Conservation (phyloP, 2,888 invertebrate species). For the Lycaena phlaeas region DNA sequence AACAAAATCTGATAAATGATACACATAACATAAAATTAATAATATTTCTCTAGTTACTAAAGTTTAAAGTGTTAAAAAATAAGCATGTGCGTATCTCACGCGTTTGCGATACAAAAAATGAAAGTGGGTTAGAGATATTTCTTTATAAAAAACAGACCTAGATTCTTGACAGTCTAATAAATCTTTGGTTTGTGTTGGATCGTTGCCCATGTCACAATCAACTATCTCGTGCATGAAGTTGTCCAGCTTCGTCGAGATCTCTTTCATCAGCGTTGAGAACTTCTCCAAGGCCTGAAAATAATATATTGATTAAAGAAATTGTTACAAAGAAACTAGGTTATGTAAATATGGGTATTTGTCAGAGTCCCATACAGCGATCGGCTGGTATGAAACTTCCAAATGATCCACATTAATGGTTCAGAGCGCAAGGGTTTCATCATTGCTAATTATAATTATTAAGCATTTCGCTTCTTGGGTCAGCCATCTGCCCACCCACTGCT, state of each 20-base stretch:
- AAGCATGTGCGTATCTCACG: too few species aligned
- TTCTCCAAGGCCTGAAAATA: conserved; percentile 92
- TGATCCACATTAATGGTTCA: conserved; percentile 38
- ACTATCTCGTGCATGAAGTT: conserved; percentile 90
- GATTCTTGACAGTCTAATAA: conserved; percentile 87
- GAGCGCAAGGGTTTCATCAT: conserved; percentile 58
- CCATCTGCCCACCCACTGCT: too few species aligned
- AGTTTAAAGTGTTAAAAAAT: too few species aligned
- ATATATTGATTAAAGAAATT: too few species aligned
- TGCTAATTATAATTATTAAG: conserved; percentile 19
- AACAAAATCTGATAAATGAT: too few species aligned
- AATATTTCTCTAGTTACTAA: too few species aligned
- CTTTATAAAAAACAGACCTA: conserved; percentile 48
- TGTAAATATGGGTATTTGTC: too few species aligned
- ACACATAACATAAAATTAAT: too few species aligned
- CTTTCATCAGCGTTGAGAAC: conserved; percentile 92
- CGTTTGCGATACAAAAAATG: too few species aligned
- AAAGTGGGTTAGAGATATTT: conserved; percentile 9
- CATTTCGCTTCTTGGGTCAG: too few species aligned
- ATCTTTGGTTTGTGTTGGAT: conserved; percentile 90
- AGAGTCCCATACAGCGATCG: conserved; percentile 45
- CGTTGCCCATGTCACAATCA: conserved; percentile 95
- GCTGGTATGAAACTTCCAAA: conserved; percentile 36
- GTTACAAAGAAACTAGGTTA: too few species aligned
- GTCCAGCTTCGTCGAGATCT: conserved; percentile 89